A percentile compares a stretch with the other conserved stretches of the same genome.
Evolutionary conservation across 2,797 vertebrate species (phyloP).

Genomic region (Rhinichthys osculus): DNA sequence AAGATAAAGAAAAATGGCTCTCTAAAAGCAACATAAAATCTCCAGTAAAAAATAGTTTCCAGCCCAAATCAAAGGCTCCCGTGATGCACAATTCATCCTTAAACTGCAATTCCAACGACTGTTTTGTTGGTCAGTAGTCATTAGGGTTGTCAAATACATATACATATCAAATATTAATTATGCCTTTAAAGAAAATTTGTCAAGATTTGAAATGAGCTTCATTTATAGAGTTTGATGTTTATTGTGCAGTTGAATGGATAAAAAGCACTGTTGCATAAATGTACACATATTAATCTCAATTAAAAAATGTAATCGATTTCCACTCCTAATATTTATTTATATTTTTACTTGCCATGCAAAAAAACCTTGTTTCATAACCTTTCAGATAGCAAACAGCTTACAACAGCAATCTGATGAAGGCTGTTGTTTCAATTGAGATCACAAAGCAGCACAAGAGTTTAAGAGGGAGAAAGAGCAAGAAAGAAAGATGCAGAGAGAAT

Average conservation of each 20-base stretch:
- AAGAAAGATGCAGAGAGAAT: slow-evolving; percentile 25
- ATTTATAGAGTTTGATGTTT: background rate
- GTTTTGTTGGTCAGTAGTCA: background rate
- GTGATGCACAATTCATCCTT: slow-evolving; percentile 55
- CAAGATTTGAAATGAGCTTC: background rate
- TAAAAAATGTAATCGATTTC: background rate
- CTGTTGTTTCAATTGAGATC: slow-evolving; percentile 14
- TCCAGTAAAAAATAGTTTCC: slow-evolving; percentile 53
- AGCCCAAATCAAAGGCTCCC: slow-evolving; percentile 57
- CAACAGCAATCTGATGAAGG: background rate
- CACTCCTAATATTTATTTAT: background rate
- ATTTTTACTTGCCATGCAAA: background rate
- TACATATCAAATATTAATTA: background rate
- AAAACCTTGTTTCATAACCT: background rate
- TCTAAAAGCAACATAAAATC: slow-evolving; percentile 75
- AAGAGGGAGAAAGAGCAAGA: background rate
- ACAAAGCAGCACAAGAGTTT: background rate
- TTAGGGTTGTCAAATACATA: background rate
- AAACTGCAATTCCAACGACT: slow-evolving; percentile 41
- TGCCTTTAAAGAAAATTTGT: background rate
- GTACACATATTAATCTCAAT: background rate
- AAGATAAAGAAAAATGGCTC: slow-evolving; percentile 68
- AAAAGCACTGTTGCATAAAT: background rate
- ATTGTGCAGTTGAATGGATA: background rate
- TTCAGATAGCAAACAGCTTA: slow-evolving; percentile 2